Base-by-base conservation (phyloP, 1,140 invertebrate species). In the Mamestra configurata region DNA sequence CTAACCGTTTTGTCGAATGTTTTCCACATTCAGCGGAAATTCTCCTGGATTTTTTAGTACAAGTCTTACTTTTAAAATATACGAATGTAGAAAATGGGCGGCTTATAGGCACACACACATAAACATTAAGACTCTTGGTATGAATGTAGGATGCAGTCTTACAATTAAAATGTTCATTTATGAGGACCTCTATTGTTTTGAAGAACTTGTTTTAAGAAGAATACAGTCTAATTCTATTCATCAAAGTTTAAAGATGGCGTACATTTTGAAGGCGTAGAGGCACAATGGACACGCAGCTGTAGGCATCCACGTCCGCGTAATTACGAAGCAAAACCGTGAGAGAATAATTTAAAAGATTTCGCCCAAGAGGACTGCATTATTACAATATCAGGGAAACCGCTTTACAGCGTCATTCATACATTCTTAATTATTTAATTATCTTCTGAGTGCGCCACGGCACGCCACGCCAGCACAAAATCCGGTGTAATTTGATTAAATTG, bases 391-490 rank as follows among this genome's bases (percentile, higher is more conserved):
- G 90, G 89, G 88, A 91, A 93, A 93, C 89, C 89, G 89, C 89
- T 92, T 91, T 92, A 91, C 90, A 87, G 84, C 89, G 89, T 94
- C 90, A 94, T 93, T 94, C 92, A 94, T 93, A 92, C 91, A 94
- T 93, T 94, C 87, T 93, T 93, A 94, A 94, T 93, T 94, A 94
- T 93, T 94, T 94, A 93, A 94, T 94, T 94, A 93, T 93, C 92
- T 92, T 93, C 88, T 88, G 88, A 94, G 91, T 90, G 88, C 88
- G 89, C 84, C 82, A 84, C 88, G 85, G 86, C 83, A 90, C 86
- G 89, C 89, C 86, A 86, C 86, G 86, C 86, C 87, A 90, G 88
- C 87, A 93, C 88, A 90, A 91, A 92, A 92, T 90, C 88, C 88
- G 82, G 79, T 85, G 86, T 90, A 92, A 93, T 92, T 91, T 90